Base-by-base conservation (phyloP, 2,888 invertebrate genomes). In the Automeris io region DNA sequence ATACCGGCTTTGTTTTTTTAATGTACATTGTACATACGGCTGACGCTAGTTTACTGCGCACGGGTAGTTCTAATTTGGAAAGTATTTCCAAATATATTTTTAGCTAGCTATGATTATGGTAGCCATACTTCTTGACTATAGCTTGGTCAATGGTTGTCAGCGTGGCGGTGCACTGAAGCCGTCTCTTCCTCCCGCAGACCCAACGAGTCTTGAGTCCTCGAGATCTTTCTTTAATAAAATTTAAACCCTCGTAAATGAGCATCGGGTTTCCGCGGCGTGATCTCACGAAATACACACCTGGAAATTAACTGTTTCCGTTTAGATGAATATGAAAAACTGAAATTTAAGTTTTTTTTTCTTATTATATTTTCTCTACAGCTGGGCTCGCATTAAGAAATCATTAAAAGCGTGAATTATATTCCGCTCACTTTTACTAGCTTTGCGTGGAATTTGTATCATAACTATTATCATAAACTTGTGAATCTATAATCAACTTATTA, bases 201-300 rank as follows among this genome's bases (percentile, higher is more conserved):
- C 80, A 80, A 40, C 79, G 55, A 18, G 64, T 68, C 25, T 64
- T 58, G 3, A 43, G 45, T 2, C 70, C 72, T 16, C 61, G 47
- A 0, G 61, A 52, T 38, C 70, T 57, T 52, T 80, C 77, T 33
- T 59, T 57, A 40, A 72, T 79, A 57, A 77, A 80, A 56, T 75
- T 72, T 43, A 61, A 58, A 37, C 73, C 76, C 18, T 69, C 62
- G 44, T 68, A 64, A 22, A 75, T 43, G 32, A 80, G 65, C 76
- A 78, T 78, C 5, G 76, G 77, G 42, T 80, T 80, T 19, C 80
- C 80, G 4, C 71, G 70, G 5, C 75, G 62, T 2, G 79, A 76
- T 44, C 61, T 58, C 42, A 74, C 68, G 46, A 65, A 71, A 4
- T 49, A 49, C 13, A 62, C 46, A 35, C 31, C 49, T 46, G 39